These are phyloP conservation scores for Muscicapa adusta DNA, from an alignment of 2,113 vertebrate species.

Conservation along the genomic window DNA sequence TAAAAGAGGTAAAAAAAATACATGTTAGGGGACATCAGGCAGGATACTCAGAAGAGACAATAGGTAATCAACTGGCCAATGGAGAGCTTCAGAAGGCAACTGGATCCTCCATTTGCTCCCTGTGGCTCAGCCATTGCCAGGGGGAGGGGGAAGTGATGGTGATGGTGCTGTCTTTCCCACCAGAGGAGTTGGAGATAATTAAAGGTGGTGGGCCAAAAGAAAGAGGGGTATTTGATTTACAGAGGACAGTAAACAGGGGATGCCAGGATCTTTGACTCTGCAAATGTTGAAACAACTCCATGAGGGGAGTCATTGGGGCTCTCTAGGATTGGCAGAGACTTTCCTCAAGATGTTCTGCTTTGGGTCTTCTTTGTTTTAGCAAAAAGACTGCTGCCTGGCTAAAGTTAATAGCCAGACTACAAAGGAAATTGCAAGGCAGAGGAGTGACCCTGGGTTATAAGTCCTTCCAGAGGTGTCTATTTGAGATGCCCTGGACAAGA, in stretches of 20 bases:
- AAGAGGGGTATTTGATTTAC: not conserved
- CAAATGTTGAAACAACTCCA: not conserved
- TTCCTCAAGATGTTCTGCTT: not conserved
- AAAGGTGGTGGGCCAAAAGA: not conserved
- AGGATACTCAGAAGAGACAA: not conserved
- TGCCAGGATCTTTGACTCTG: not conserved
- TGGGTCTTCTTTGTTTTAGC: not conserved
- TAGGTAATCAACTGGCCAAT: not conserved
- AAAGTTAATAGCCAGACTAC: not conserved
- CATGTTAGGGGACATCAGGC: not conserved
- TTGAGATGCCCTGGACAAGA: not conserved
- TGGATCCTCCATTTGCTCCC: not conserved
- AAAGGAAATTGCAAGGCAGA: not conserved
- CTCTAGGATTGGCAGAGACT: not conserved
- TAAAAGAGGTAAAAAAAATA: not conserved
- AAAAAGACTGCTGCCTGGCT: not conserved
- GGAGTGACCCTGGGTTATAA: not conserved
- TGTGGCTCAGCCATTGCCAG: not conserved
- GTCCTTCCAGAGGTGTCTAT: not conserved
- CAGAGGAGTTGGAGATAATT: not conserved
- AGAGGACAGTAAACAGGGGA: not conserved
- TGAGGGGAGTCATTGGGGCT: not conserved
- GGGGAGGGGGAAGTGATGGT: not conserved
- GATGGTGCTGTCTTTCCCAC: not conserved
- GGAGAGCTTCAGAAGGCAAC: not conserved